A percentile compares a stretch with the other conserved stretches of the same genome.
Conservation (phyloP, 37 sponge, comb jelly and placozoan genomes). For the Chondrosia reniformis region DNA sequence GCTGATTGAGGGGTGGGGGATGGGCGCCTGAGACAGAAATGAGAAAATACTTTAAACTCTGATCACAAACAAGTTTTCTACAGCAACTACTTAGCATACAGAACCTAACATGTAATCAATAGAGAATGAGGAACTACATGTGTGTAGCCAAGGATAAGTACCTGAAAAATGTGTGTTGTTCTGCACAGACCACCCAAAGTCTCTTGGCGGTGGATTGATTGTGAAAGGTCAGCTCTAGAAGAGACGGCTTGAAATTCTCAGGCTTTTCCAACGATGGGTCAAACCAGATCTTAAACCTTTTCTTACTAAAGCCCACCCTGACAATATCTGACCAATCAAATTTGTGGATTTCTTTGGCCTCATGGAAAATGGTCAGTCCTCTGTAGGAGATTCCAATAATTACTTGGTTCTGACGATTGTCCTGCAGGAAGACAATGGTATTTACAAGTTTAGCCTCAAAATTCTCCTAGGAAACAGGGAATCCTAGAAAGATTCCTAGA, state of each 20-base stretch:
- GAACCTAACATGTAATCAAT: too few species aligned
- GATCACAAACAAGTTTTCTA: background rate
- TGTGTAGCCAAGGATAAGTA: background rate
- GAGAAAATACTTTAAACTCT: background rate
- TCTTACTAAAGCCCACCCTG: slow-evolving; percentile 15
- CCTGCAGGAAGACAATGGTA: too few species aligned
- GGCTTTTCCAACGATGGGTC: slow-evolving; percentile 8
- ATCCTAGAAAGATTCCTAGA: too few species aligned
- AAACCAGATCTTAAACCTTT: slow-evolving; percentile 27
- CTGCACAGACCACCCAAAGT: slow-evolving; percentile 20
- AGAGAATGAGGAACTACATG: background rate
- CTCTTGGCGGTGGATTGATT: slow-evolving; percentile 20
- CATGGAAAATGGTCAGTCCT: slow-evolving; percentile 8
- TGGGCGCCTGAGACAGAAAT: background rate
- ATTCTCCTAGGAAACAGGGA: too few species aligned
- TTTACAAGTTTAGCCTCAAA: too few species aligned
- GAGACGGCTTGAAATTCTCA: background rate
- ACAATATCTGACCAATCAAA: slow-evolving; percentile 22
- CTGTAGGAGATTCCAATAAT: slow-evolving; percentile 20
- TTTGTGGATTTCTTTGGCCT: slow-evolving; percentile 17
- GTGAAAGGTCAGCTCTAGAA: slow-evolving; percentile 17
- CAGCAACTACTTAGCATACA: background rate
- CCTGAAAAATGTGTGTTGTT: slow-evolving; percentile 25
- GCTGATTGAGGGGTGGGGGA: background rate
- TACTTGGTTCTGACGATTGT: background rate